These are phyloP conservation scores for Seriola quinqueradiata DNA, from an alignment of 2,113 vertebrate species.

Conservation along the genomic window DNA sequence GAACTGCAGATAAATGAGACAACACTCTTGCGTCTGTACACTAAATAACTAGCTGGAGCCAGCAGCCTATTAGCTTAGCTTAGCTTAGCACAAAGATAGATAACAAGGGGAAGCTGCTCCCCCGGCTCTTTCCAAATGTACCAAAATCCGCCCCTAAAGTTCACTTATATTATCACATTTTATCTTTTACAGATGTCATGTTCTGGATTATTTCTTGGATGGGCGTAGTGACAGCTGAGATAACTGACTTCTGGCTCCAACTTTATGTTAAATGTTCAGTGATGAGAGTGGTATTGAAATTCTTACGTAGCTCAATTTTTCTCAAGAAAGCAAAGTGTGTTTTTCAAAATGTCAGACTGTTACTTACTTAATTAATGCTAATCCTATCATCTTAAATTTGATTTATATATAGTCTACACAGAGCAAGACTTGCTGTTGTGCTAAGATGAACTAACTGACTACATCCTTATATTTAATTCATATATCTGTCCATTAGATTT, in stretches of 20 bases:
- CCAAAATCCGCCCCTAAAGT: background rate
- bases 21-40: background rate
- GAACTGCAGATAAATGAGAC: background rate
- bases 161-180: background rate
- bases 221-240: background rate
- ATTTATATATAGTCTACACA: too few relatives aligned
- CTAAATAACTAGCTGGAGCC: background rate
- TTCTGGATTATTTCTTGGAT: background rate
- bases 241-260: background rate
- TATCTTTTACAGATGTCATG: background rate
- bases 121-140: background rate
- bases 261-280: background rate
- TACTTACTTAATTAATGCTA: background rate
- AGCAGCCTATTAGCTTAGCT: background rate
- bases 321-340: background rate
- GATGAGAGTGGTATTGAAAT: background rate
- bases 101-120: background rate
- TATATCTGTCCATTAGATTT: too few relatives aligned
- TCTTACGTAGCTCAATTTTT: background rate
- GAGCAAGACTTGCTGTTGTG: too few relatives aligned
- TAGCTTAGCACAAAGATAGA: background rate
- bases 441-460: too few relatives aligned
- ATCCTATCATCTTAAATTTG: background rate
- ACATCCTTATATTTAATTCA: too few relatives aligned
- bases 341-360: background rate